These are phyloP conservation scores for Caenorhabditis japonica DNA, from an alignment of 2,888 invertebrate species.

Conservation along the genomic window DNA sequence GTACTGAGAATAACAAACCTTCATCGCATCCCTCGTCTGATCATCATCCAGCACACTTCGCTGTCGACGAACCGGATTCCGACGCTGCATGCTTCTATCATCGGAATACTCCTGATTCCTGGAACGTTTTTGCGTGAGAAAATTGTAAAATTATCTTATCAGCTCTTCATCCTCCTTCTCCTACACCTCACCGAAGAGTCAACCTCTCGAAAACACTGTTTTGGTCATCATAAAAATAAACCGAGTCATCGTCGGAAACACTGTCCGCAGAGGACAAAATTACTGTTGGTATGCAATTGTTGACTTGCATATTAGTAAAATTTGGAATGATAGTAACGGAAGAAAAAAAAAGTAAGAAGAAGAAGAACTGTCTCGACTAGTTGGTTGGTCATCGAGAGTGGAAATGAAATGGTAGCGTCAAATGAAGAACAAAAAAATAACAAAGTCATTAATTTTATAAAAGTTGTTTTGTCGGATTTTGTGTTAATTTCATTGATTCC, in stretches of 20 bases:
- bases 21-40: slow-evolving; percentile 62
- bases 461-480: slow-evolving; percentile 3
- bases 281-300: slow-evolving; percentile 16
- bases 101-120: slow-evolving; percentile 48
- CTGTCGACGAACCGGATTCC: slow-evolving; percentile 60
- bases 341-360: slow-evolving; percentile 12
- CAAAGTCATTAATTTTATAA: slow-evolving; percentile 36
- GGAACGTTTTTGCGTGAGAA: slow-evolving; percentile 6
- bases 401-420: too few species aligned
- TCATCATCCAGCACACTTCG: slow-evolving; percentile 55
- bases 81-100: slow-evolving; percentile 55
- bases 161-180: not conserved
- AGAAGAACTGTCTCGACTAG: too few species aligned
- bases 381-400: too few species aligned
- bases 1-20: too few species aligned
- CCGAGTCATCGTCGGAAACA: slow-evolving; percentile 43
- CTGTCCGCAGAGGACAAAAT: slow-evolving; percentile 22
- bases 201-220: slow-evolving; percentile 19
- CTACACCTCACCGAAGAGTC: slow-evolving; percentile 29
- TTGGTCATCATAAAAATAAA: slow-evolving; percentile 16
- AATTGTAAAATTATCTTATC: not conserved
- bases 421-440: too few species aligned
- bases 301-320: slow-evolving; percentile 16
- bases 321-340: slow-evolving; percentile 6
- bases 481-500: not conserved